Evolutionary conservation across 2,113 vertebrate species (phyloP).

Genomic region (Saccopteryx bilineata): DNA sequence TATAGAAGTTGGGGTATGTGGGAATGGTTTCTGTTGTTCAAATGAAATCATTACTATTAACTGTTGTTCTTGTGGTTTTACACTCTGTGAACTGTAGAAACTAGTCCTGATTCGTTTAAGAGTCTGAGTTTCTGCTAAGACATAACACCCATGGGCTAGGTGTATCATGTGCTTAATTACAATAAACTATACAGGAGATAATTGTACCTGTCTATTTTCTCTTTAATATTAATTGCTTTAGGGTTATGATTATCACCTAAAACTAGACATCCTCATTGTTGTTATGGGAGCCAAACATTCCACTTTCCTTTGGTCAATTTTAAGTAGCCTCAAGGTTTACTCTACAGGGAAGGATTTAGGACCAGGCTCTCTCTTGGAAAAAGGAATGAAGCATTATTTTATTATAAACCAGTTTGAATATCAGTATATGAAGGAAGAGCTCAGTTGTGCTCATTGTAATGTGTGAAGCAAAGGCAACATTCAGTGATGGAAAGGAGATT

Average conservation of each 20-base stretch:
- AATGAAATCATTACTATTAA: not conserved
- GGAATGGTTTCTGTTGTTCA: not conserved
- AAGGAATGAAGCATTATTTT: conserved; percentile 2
- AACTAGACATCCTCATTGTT: not conserved
- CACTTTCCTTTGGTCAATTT: not conserved
- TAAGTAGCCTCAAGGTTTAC: conserved; percentile 25
- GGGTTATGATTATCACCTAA: conserved; percentile 30
- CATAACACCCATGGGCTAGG: not conserved
- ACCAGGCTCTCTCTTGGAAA: conserved; percentile 5
- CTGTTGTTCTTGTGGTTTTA: not conserved
- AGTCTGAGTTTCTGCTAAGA: conserved; percentile 24
- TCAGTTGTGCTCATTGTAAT: not conserved
- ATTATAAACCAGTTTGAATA: conserved; percentile 21
- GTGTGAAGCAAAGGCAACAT: conserved; percentile 31
- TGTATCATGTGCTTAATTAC: not conserved
- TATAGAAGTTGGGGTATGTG: not conserved
- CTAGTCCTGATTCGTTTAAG: not conserved
- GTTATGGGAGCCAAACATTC: not conserved
- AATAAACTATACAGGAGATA: not conserved
- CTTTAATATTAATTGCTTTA: conserved; percentile 20
- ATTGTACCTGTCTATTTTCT: not conserved
- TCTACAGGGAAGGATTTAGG: not conserved
- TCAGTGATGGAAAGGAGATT: conserved; percentile 46
- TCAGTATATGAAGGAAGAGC: not conserved
- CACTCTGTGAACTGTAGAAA: not conserved